phyloP scores from a whole-genome alignment of 1,140 invertebrate species.

The Ceratina japonica region DNA sequence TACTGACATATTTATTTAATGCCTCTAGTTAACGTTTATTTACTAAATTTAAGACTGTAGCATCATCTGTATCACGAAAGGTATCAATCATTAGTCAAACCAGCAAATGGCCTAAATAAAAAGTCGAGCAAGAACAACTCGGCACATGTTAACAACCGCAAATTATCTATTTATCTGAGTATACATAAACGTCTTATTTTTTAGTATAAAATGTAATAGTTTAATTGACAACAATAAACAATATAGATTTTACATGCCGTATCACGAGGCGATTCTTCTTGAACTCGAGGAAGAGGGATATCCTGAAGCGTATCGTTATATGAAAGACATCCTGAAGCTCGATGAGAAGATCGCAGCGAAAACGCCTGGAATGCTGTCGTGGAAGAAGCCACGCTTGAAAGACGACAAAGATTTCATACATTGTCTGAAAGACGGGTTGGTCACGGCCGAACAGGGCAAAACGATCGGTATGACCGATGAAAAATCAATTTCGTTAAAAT shows the following conservation, averaged over 20 bases:
- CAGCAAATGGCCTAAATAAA: no score
- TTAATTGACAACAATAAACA: not conserved
- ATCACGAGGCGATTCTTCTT: slow-evolving; percentile 78
- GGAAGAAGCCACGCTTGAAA: slow-evolving; percentile 39
- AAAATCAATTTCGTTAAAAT: not conserved
- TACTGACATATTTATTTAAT: no score
- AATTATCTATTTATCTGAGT: no score
- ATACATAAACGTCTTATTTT: no score
- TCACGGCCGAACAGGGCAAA: slow-evolving; percentile 74
- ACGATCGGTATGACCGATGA: not conserved
- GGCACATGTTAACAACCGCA: no score
- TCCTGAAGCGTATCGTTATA: slow-evolving; percentile 75
- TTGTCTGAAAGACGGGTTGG: slow-evolving; percentile 65
- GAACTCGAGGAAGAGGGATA: slow-evolving; percentile 80
- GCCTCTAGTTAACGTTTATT: no score
- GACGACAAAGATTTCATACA: no score
- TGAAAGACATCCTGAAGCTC: slow-evolving; percentile 79
- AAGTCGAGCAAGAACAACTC: no score
- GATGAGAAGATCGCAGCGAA: slow-evolving; percentile 77
- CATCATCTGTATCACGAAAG: no score
- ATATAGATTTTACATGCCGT: slow-evolving; percentile 77
- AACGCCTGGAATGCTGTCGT: slow-evolving; percentile 74
- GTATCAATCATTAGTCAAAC: no score
- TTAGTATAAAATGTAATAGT: not conserved
- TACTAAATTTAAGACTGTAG: no score